Conservation (phyloP, 2,113 vertebrate species). For the Acrocephalus arundinaceus region DNA sequence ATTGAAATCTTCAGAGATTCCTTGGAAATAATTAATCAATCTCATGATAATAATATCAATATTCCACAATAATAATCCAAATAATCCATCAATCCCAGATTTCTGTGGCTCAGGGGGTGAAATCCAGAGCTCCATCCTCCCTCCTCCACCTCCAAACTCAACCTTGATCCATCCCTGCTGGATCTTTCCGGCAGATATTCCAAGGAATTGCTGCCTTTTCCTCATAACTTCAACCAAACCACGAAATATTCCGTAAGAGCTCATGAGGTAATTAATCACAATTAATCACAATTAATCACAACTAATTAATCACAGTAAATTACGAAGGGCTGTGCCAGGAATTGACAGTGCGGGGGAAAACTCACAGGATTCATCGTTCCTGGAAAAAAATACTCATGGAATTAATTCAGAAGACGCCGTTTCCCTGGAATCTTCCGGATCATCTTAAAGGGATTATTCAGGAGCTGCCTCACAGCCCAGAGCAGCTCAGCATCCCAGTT, state of each 20-base stretch:
- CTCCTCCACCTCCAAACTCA: not conserved
- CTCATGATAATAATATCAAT: no score
- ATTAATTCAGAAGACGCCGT: rapidly evolving
- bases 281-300: not conserved
- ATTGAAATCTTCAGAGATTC: rapidly evolving
- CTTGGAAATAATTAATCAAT: not conserved
- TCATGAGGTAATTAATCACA: not conserved
- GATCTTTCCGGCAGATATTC: not conserved
- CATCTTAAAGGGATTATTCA: not conserved
- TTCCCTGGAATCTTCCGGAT: not conserved
- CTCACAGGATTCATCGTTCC: not conserved
- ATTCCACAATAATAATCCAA: no score
- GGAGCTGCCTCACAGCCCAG: not conserved
- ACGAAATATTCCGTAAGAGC: rapidly evolving
- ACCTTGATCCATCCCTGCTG: not conserved
- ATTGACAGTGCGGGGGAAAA: not conserved
- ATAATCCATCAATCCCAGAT: no score
- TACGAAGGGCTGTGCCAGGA: not conserved
- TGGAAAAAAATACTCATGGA: rapidly evolving
- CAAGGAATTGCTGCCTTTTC: not conserved
- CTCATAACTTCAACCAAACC: not conserved
- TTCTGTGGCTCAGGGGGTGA: rapidly evolving
- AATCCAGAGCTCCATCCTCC: not conserved
- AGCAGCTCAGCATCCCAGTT: not conserved
- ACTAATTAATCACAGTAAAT: not conserved